Percentiles rank a stretch among this genome's conserved stretches.
Evolutionary conservation across 1,140 invertebrate species (phyloP).

Genomic region (Brachionus paranguensis): DNA sequence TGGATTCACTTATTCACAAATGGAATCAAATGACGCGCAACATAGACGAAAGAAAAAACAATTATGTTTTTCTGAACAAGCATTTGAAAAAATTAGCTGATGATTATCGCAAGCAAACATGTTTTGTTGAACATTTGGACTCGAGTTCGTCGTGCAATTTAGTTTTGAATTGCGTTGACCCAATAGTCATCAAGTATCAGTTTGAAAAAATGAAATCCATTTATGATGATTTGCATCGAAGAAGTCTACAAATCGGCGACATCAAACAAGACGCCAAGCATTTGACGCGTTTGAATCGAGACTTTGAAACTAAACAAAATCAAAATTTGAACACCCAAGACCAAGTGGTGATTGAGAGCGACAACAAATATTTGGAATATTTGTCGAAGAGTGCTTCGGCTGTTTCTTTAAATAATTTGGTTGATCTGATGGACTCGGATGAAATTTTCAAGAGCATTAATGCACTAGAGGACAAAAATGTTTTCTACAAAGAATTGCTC

Average conservation of each 20-base stretch:
- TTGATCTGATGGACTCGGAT: neutral
- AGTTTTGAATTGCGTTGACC: conserved; percentile 7
- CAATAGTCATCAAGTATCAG: conserved; percentile 4
- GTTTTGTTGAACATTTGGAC: neutral
- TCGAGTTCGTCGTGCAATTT: neutral
- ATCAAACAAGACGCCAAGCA: neutral
- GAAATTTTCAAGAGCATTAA: neutral
- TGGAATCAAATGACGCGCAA: neutral
- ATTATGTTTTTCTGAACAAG: neutral
- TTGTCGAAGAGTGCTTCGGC: neutral
- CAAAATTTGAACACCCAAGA: neutral
- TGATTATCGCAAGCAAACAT: neutral
- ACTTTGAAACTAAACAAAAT: neutral
- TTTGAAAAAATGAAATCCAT: neutral
- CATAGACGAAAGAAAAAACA: neutral
- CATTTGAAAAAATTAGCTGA: neutral
- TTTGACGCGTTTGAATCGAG: neutral
- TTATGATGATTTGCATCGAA: neutral
- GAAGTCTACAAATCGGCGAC: neutral
- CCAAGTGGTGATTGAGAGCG: neutral
- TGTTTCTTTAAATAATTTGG: neutral
- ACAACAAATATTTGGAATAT: neutral
- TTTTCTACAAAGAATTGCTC: neutral
- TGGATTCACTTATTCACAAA: neutral
- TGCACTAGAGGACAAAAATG: neutral